A percentile compares a stretch with the other conserved stretches of the same genome.
Evolutionary conservation across 2,888 invertebrate species (phyloP).

Genomic region (Ferrisia virgata): DNA sequence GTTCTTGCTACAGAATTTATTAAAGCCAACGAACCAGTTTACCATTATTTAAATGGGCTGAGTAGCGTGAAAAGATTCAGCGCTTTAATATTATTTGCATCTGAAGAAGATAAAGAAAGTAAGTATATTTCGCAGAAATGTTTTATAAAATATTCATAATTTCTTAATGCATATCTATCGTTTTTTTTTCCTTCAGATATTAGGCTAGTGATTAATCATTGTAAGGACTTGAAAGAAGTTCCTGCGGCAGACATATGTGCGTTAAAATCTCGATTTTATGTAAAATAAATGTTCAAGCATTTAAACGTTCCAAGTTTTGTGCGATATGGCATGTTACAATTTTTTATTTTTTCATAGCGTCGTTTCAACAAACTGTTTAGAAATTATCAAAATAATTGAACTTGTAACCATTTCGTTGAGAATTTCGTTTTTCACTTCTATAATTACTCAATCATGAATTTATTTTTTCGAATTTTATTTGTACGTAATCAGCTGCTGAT

Average conservation of each 20-base stretch:
- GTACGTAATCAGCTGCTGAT: neutral
- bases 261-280: conserved; percentile 1
- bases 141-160: neutral
- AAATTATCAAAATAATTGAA: neutral
- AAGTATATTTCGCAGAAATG: neutral
- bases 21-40: conserved; percentile 49
- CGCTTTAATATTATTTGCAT: conserved; percentile 36
- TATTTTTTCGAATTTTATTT: neutral
- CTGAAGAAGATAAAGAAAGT: conserved; percentile 36
- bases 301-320: neutral
- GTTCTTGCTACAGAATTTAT: conserved; percentile 57
- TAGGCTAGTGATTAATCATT: neutral
- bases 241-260: neutral
- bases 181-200: neutral
- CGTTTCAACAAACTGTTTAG: neutral
- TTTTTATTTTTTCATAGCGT: neutral
- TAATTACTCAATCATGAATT: neutral
- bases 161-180: neutral
- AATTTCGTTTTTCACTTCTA: neutral
- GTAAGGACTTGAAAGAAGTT: neutral
- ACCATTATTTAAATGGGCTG: conserved; percentile 12
- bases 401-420: neutral
- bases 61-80: conserved; percentile 34
- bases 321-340: neutral
- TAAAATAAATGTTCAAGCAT: neutral